These are phyloP conservation scores for Formica exsecta DNA, from an alignment of 1,140 invertebrate species.

Conservation along the genomic window DNA sequence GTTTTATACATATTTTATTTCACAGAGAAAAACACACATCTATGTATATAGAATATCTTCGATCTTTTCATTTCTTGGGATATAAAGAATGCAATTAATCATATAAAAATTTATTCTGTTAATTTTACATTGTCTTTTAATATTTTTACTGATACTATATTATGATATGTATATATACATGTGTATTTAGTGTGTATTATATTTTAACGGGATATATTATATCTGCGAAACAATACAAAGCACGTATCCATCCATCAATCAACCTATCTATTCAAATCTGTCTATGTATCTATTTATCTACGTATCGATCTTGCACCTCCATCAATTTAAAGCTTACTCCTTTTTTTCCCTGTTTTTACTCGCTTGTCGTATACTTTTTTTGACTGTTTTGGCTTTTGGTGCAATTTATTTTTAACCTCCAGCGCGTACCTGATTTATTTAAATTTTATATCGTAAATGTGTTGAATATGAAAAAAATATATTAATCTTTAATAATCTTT, in stretches of 20 bases:
- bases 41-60: neutral
- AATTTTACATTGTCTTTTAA: neutral
- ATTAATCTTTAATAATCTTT: constrained; percentile 14
- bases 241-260: constrained; percentile 46
- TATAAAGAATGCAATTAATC: neutral
- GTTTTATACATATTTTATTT: neutral
- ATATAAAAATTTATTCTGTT: constrained; percentile 4
- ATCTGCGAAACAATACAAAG: constrained; percentile 14
- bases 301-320: constrained; percentile 44
- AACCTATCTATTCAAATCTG: constrained; percentile 50
- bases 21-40: neutral
- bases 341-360: constrained; percentile 25
- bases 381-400: neutral
- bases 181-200: neutral
- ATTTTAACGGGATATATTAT: constrained; percentile 23
- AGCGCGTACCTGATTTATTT: neutral
- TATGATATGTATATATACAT: neutral
- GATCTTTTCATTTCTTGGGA: neutral
- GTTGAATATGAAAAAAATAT: neutral
- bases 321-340: constrained; percentile 45
- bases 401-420: constrained; percentile 18
- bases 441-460: constrained; percentile 5
- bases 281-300: constrained; percentile 60
- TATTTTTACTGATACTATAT: neutral
- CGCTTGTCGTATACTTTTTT: constrained; percentile 2